phyloP scores from a whole-genome alignment of 2,888 invertebrate genomes.

The Lasioglossum calceatum region DNA sequence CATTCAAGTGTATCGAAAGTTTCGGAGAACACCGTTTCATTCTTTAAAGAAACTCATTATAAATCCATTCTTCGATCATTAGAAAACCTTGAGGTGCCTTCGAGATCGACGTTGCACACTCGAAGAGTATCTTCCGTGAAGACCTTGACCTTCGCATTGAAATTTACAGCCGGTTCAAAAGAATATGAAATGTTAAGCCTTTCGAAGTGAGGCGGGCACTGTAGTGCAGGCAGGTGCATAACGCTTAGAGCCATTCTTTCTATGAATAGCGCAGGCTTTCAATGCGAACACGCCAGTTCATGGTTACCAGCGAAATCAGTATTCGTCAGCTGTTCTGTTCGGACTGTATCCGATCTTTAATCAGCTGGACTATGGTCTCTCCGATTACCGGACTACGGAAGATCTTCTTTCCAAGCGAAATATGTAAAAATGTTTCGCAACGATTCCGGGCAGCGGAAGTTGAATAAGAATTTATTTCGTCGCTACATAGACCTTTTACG shows the following conservation, averaged over 20 bases:
- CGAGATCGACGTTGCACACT: not conserved
- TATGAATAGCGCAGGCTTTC: constrained; percentile 49
- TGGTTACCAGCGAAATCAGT: constrained; percentile 28
- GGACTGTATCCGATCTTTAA: too few relatives aligned
- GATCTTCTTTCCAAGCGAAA: too few relatives aligned
- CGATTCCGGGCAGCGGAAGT: too few relatives aligned
- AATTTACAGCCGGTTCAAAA: constrained; percentile 18
- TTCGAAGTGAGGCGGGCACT: constrained; percentile 22
- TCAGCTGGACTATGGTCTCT: too few relatives aligned
- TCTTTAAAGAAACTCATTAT: too few relatives aligned
- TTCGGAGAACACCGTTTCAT: not conserved
- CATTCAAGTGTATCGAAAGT: too few relatives aligned
- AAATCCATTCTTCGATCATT: too few relatives aligned
- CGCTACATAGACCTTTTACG: too few relatives aligned
- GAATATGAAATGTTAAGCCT: constrained; percentile 33
- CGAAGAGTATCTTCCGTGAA: not conserved
- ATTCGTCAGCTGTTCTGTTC: not conserved
- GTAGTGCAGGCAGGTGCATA: constrained; percentile 10
- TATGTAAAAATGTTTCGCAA: too few relatives aligned
- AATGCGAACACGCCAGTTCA: constrained; percentile 40
- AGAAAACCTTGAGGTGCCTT: too few relatives aligned
- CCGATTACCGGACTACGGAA: too few relatives aligned
- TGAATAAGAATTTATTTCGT: too few relatives aligned
- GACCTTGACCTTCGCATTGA: constrained; percentile 48
- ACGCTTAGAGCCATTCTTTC: constrained; percentile 26